Percentiles rank a stretch among this genome's conserved stretches.
Evolutionary conservation across 2,888 invertebrate genomes (phyloP).

Genomic region (Deilephila porcellus): DNA sequence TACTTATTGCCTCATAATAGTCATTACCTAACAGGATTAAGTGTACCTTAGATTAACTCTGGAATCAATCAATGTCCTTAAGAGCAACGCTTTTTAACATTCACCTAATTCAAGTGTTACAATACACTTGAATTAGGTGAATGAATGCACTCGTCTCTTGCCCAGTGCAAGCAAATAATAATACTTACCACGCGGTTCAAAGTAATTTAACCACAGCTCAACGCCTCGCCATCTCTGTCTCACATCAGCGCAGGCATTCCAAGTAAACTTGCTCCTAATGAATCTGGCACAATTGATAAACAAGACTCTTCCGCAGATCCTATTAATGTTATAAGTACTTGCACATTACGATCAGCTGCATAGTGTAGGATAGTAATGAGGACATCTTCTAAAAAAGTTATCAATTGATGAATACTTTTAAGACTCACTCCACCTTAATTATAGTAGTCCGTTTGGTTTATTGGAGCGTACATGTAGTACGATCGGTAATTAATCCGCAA

Average conservation of each 20-base stretch:
- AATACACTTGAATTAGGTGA: no score
- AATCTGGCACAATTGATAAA: constrained; percentile 62
- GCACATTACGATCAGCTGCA: constrained; percentile 24
- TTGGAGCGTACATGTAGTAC: no score
- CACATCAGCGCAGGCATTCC: constrained; percentile 8
- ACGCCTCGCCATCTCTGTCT: neutral
- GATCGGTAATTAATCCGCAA: no score
- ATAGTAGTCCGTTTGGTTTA: no score
- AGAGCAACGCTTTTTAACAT: no score
- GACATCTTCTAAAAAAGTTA: neutral
- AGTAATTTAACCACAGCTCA: neutral
- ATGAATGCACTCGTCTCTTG: neutral
- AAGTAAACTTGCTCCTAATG: constrained; percentile 22
- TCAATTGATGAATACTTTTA: no score
- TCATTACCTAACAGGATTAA: no score
- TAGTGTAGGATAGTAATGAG: neutral
- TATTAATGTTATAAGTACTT: constrained; percentile 51
- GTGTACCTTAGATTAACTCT: no score
- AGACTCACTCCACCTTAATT: no score
- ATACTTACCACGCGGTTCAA: neutral
- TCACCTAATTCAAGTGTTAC: no score
- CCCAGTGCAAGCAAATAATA: neutral
- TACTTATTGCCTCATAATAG: no score
- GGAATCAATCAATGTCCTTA: no score
- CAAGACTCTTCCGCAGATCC: constrained; percentile 62